phyloP scores from a whole-genome alignment of 1,140 invertebrate species.

The Neodiprion fabricii region DNA sequence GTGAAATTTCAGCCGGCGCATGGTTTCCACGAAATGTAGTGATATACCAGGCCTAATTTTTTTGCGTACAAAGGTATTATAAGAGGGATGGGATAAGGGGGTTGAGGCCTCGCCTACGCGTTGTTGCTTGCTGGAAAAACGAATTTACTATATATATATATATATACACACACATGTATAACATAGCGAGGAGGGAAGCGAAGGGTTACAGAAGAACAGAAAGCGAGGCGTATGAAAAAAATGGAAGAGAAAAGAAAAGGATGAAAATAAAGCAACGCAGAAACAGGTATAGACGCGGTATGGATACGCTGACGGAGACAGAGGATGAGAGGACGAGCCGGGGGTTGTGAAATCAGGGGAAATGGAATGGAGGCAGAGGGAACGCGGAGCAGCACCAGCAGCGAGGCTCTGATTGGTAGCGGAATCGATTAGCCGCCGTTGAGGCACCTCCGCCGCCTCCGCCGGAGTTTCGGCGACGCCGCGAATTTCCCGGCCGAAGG shows the following conservation, averaged over 20 bases:
- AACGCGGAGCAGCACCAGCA: constrained; percentile 14
- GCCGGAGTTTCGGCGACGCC: constrained; percentile 51
- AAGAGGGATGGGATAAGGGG: too few relatives aligned
- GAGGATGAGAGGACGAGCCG: constrained; percentile 9
- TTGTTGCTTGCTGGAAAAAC: too few relatives aligned
- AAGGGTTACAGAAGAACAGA: too few relatives aligned
- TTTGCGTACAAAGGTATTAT: too few relatives aligned
- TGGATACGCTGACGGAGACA: neutral
- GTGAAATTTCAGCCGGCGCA: too few relatives aligned
- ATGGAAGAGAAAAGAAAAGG: too few relatives aligned
- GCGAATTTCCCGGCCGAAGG: constrained; percentile 56
- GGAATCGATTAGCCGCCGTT: constrained; percentile 55
- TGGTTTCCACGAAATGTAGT: too few relatives aligned
- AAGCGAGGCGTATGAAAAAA: too few relatives aligned
- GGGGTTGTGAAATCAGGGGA: constrained; percentile 4
- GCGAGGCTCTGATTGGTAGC: constrained; percentile 51
- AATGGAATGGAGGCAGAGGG: constrained; percentile 3
- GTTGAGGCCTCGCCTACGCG: too few relatives aligned
- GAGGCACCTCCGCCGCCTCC: constrained; percentile 37
- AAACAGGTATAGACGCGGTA: too few relatives aligned
- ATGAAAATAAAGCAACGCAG: too few relatives aligned
- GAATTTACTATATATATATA: neutral
- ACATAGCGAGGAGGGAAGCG: neutral
- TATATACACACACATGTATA: neutral
- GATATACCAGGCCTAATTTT: too few relatives aligned